Evolutionary conservation across 2,797 vertebrate species (phyloP).

Genomic region (Artibeus jamaicensis): DNA sequence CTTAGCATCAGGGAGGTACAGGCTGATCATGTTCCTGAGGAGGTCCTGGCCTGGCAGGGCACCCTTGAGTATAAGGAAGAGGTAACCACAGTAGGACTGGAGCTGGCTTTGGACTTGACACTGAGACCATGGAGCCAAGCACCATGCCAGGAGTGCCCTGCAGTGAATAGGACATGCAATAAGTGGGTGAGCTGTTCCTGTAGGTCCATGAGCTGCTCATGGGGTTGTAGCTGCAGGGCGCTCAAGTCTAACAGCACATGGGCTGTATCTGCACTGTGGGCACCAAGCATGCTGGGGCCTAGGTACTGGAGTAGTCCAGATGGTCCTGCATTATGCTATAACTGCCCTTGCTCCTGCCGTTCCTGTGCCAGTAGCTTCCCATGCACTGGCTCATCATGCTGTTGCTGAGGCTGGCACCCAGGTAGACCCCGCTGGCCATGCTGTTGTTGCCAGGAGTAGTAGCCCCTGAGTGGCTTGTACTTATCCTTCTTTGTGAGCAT

Average conservation of each 20-base stretch:
- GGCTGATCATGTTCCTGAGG: slow-evolving; percentile 98
- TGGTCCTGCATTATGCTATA: slow-evolving; percentile 99
- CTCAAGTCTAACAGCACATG: slow-evolving; percentile 99
- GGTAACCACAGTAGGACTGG: slow-evolving; percentile 95
- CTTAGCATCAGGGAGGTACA: slow-evolving; percentile 98
- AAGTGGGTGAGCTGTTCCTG: slow-evolving; percentile 99
- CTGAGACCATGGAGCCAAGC: slow-evolving; percentile 95
- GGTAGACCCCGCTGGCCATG: slow-evolving; percentile 92
- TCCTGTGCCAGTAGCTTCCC: slow-evolving; percentile 99
- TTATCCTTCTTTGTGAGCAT: slow-evolving; percentile 99
- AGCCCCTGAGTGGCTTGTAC: slow-evolving; percentile 97
- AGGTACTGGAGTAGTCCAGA: slow-evolving; percentile 97
- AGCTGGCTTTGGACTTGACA: slow-evolving; percentile 96
- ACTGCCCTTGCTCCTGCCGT: slow-evolving; percentile 99
- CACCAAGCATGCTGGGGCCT: slow-evolving; percentile 94
- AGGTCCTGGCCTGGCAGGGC: slow-evolving; percentile 96
- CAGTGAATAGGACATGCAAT: slow-evolving; percentile 98
- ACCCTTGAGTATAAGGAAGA: slow-evolving; percentile 94
- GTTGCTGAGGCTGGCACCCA: slow-evolving; percentile 91
- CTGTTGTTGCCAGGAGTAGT: slow-evolving; percentile 93
- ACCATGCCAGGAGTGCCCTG: slow-evolving; percentile 93
- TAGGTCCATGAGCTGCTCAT: slow-evolving; percentile 96
- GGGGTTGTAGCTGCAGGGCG: slow-evolving; percentile 96
- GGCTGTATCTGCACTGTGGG: slow-evolving; percentile 92
- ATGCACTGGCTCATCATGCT: slow-evolving; percentile 97